These are phyloP conservation scores for Vombatus ursinus DNA, from an alignment of 2,113 vertebrate genomes.

Conservation along the genomic window DNA sequence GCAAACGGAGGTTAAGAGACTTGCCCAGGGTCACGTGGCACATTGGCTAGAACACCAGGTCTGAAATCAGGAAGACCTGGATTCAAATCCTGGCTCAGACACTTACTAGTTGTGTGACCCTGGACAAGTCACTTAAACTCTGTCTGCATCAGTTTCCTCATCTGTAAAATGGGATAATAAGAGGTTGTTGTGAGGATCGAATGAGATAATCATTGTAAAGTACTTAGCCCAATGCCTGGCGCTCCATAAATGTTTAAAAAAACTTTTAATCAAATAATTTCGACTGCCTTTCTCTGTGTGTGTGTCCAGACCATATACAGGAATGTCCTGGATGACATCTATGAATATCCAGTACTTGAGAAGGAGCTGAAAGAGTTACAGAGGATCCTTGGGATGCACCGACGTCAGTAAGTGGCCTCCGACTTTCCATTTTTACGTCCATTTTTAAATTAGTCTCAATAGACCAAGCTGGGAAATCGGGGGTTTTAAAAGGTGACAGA, in stretches of 20 bases:
- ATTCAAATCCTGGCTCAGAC: background rate
- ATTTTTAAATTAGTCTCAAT: background rate
- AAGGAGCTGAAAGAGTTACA: conserved; percentile 95
- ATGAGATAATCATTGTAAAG: background rate
- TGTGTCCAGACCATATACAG: conserved; percentile 91
- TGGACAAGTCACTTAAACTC: background rate
- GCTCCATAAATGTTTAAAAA: background rate
- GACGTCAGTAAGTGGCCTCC: conserved; percentile 90
- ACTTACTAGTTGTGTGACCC: background rate
- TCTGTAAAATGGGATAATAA: background rate
- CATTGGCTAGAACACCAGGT: background rate
- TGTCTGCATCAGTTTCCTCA: background rate
- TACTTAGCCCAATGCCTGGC: background rate
- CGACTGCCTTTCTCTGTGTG: background rate
- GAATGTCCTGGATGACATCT: conserved; percentile 94
- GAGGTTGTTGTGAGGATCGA: background rate
- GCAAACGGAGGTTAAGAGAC: background rate
- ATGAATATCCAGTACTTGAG: conserved; percentile 94
- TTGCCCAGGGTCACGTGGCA: background rate
- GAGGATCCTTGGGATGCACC: conserved; percentile 93
- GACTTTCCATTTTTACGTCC: background rate
- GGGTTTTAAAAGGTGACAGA: background rate
- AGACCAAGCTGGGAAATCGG: background rate
- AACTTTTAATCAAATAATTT: background rate
- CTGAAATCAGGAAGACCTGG: background rate